Base-by-base conservation (phyloP, 2,888 invertebrate genomes). In the Ptilodon capucinus region DNA sequence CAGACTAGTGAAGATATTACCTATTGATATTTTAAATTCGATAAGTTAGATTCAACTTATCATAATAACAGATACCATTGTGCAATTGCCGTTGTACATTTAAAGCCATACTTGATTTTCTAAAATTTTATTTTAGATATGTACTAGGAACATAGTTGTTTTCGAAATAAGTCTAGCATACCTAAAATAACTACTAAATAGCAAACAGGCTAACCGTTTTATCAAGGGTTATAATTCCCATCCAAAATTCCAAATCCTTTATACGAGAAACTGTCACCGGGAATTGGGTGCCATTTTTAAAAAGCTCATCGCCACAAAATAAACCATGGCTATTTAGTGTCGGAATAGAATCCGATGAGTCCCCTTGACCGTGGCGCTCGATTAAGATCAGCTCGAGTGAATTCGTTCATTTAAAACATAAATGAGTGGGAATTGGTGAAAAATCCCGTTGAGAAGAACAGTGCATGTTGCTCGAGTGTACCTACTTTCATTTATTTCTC, bases 241-340 rank as follows among this genome's bases (percentile, higher is more conserved):
- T n/a, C n/a, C n/a, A n/a, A n/a, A n/a, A n/a, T 17, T 14, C 35
- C 17, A 2, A 32, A 32, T 14, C 14, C 14, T 32, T 32, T 14
- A 14, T 9, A 47, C 16, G 49, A 57, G 45, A 53, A 53, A 64
- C 44, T 47, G 53, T 57, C 51, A 46, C 38, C 44, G 42, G 51
- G 38, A 53, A 60, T 55, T 43, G 66, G 60, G 57, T 64, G 64
- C 70, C 75, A 76, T 79, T 82, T 79, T 79, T 77, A 73, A 78
- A 64, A 83, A 76, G 76, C 69, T 71, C 54, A 62, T 54, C 46
- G 69, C 84, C 83, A 76, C 84, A 80, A 79, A 86, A 79, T 86
- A 82, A 87, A 82, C 78, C 75, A 70, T 73, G 59, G 74, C 80
- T 82, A 78, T 81, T 86, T 86, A 81, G 77, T 76, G 77, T 71